Base-by-base conservation (phyloP, 2,888 invertebrate species). In the Leucophenga montana region DNA sequence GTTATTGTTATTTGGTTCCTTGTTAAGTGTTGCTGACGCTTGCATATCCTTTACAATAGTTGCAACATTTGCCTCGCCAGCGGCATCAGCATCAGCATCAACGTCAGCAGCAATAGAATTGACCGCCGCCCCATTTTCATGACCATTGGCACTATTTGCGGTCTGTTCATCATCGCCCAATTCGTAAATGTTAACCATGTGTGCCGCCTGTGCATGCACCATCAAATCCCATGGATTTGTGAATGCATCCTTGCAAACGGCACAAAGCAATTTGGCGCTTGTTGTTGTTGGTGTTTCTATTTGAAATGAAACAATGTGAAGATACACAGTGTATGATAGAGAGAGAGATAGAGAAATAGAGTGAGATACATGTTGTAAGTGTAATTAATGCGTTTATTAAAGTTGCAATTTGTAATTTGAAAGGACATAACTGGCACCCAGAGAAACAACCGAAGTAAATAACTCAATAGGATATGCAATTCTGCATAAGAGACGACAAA, bases 171-270 rank as follows among this genome's bases (percentile, higher is more conserved):
- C 88, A 79, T 85, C 86, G 77, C 92, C 91, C 81, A 92, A 89
- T 88, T 92, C 92, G 89, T 92, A 93, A 85, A 93, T 92, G 89
- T 92, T 92, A 86, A 92, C 90, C 92, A 92, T 92, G 87, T 93
- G 93, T 67, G 92, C 92, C 56, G 92, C 91, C 84, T 93, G 92
- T 73, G 92, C 92, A 87, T 93, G 93, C 68, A 92, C 92, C 92
- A 93, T 92, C 78, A 93, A 88, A 88, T 93, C 93, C 93, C 93
- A 93, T 71, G 93, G 92, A 82, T 91, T 91, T 78, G 89, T 89
- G 84, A 92, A 93, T 71, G 91, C 90, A 85, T 92, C 92, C 88
- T 92, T 92, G 88, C 93, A 93, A 79, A 92, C 91, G 72, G 92
- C 92, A 86, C 93, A 93, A 73, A 92, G 89, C 75, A 93, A 89